A percentile compares a stretch with the other conserved stretches of the same genome.
Conservation (phyloP, 2,888 invertebrate genomes). For the Cordilura impudica region DNA sequence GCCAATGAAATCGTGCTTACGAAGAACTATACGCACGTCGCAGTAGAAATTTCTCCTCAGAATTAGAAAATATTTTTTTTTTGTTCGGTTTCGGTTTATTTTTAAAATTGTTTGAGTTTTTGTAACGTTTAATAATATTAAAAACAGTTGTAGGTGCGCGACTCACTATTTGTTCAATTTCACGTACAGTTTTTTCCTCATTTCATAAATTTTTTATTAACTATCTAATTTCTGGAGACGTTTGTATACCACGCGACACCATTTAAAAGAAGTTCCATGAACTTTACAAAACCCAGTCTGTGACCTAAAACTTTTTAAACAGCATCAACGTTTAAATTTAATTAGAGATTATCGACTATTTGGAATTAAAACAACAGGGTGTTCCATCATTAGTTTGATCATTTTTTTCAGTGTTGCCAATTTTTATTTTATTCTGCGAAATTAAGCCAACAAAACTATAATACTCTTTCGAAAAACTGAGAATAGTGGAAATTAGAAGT, state of each 20-base stretch:
- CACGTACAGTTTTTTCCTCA: not conserved
- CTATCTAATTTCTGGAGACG: slow-evolving; percentile 4
- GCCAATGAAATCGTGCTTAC: not conserved
- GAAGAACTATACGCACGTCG: slow-evolving; percentile 5
- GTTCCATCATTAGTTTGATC: too few species aligned
- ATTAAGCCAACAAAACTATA: too few species aligned
- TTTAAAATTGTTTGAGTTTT: not conserved
- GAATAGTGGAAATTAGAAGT: too few species aligned
- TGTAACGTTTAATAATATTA: slow-evolving; percentile 12
- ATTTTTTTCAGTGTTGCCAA: too few species aligned
- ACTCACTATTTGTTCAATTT: slow-evolving; percentile 1
- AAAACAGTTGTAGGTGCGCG: slow-evolving; percentile 1
- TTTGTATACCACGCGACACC: slow-evolving; percentile 3
- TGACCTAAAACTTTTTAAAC: too few species aligned
- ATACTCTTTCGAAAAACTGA: too few species aligned
- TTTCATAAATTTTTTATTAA: not conserved
- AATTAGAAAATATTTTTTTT: slow-evolving; percentile 24
- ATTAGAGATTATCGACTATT: too few species aligned
- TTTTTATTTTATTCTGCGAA: too few species aligned
- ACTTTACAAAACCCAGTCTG: too few species aligned
- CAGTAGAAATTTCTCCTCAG: slow-evolving; percentile 22
- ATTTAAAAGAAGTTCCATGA: not conserved
- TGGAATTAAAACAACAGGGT: too few species aligned
- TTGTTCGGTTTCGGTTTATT: slow-evolving; percentile 13
- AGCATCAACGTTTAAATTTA: too few species aligned